These are phyloP conservation scores for Keiferia lycopersicella DNA, from an alignment of 2,888 invertebrate genomes.

Conservation along the genomic window DNA sequence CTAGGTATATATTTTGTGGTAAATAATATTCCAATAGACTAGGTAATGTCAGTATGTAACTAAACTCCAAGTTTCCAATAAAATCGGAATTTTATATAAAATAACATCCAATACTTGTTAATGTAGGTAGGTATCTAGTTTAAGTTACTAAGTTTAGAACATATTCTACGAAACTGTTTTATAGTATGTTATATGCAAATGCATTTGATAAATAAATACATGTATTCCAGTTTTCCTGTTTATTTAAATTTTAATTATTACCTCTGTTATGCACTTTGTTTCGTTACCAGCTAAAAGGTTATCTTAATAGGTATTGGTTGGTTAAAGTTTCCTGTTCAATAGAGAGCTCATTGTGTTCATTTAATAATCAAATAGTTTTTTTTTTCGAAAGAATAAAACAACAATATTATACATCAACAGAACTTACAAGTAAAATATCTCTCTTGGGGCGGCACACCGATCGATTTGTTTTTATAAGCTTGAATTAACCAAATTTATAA, in stretches of 20 bases:
- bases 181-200: background rate
- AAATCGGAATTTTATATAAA: background rate
- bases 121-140: too few relatives aligned
- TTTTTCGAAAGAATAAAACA: too few relatives aligned
- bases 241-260: constrained; percentile 4
- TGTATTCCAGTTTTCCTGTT: constrained; percentile 13
- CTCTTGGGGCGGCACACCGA: too few relatives aligned
- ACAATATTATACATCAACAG: too few relatives aligned
- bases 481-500: too few relatives aligned
- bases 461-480: too few relatives aligned
- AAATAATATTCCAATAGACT: background rate
- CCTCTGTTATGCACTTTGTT: background rate
- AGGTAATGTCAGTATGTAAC: too few relatives aligned
- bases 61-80: too few relatives aligned
- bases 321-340: constrained; percentile 2
- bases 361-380: too few relatives aligned
- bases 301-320: background rate
- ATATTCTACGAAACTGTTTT: constrained; percentile 3
- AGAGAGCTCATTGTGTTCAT: background rate
- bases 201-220: background rate
- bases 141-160: background rate
- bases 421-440: too few relatives aligned
- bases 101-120: too few relatives aligned
- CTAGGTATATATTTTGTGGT: background rate
- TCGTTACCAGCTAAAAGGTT: constrained; percentile 5